Percentiles rank a stretch among this genome's conserved stretches.
These are phyloP conservation scores for Poecilia latipinna DNA, from an alignment of 2,113 vertebrate genomes.

Conservation along the genomic window DNA sequence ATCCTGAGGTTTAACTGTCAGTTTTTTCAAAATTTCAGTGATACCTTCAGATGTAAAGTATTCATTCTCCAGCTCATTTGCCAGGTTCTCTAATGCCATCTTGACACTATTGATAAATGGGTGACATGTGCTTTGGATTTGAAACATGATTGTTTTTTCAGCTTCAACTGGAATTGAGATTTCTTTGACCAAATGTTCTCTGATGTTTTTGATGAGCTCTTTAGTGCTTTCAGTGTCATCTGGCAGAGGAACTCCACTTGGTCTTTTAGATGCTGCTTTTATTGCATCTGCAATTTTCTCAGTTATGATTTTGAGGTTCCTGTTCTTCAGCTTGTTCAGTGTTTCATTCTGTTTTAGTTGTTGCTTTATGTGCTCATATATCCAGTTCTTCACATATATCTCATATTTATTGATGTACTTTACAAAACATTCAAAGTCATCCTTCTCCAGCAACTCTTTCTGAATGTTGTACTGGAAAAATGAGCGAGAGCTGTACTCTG, in stretches of 20 bases:
- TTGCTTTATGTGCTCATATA: no score
- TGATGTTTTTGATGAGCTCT: no score
- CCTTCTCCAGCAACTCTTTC: not conserved
- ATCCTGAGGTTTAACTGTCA: not conserved
- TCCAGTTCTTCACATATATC: not conserved
- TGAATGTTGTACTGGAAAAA: not conserved
- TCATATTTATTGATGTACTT: not conserved
- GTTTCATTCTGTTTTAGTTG: no score
- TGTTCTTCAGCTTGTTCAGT: no score
- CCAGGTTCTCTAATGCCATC: not conserved
- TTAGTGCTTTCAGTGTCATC: no score
- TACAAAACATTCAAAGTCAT: not conserved
- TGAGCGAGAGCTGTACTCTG: not conserved
- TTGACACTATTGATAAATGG: not conserved
- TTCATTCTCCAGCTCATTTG: no score
- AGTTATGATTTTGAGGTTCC: no score
- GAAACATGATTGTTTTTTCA: not conserved
- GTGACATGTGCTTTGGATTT: not conserved
- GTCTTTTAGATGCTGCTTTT: no score
- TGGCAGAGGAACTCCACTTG: no score
- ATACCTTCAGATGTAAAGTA: not conserved
- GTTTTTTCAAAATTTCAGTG: not conserved
- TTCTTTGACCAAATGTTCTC: no score
- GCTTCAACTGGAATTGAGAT: not conserved
- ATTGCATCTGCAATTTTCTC: no score